Evolutionary conservation across 2,113 vertebrate genomes (phyloP).

Genomic region (Pseudolaguvia tuberculata): DNA sequence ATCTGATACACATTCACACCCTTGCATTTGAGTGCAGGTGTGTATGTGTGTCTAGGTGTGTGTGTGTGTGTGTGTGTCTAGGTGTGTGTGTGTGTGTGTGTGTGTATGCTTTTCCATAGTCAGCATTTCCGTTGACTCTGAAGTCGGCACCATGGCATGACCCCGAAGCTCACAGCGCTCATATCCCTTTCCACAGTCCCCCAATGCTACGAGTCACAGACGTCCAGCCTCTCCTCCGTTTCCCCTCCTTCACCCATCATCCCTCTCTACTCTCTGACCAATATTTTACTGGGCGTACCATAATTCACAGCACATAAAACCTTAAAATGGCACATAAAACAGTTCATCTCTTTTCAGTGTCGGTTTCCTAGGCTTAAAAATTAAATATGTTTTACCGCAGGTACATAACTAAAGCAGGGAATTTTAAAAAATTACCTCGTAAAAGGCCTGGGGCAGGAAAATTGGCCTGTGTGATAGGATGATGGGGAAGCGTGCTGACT

Average conservation of each 20-base stretch:
- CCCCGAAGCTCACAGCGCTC: constrained; percentile 52
- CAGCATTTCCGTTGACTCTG: constrained; percentile 42
- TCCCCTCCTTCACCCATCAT: constrained; percentile 44
- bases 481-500: constrained; percentile 10
- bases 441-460: constrained; percentile 28
- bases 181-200: constrained; percentile 54
- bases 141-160: constrained; percentile 56
- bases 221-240: constrained; percentile 41
- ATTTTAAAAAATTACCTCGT: constrained; percentile 45
- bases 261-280: constrained; percentile 49
- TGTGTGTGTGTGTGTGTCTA: constrained; percentile 8
- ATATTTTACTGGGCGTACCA: constrained; percentile 62
- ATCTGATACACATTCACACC: neutral
- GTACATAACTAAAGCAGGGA: constrained; percentile 69
- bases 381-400: constrained; percentile 72
- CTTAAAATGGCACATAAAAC: constrained; percentile 79
- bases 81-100: neutral
- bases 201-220: constrained; percentile 52
- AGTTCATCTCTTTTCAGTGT: constrained; percentile 75
- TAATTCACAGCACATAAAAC: constrained; percentile 77
- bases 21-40: constrained; percentile 10
- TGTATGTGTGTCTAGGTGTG: neutral
- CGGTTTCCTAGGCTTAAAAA: constrained; percentile 69
- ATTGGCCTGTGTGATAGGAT: constrained; percentile 15
- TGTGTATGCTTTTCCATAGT: constrained; percentile 34